phyloP scores from a whole-genome alignment of 2,797 vertebrate genomes.

The Hyperoplus lanceolatus region DNA sequence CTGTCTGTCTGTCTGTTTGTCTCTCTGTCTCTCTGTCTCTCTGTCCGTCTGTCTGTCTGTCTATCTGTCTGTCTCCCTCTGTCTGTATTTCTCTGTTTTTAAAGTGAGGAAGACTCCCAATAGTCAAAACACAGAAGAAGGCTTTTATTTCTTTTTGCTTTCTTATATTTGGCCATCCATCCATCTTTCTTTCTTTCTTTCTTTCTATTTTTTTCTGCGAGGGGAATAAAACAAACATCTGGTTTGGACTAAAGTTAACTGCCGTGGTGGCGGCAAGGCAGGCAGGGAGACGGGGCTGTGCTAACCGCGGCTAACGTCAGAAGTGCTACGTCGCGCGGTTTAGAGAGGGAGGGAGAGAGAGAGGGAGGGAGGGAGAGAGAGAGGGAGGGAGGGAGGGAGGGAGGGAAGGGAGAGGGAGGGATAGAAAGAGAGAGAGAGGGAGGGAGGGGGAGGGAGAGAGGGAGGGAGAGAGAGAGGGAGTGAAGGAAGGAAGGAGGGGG shows the following conservation, averaged over 20 bases:
- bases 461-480: slow-evolving; percentile 39
- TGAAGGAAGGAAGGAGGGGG: no score
- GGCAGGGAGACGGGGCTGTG: slow-evolving; percentile 79
- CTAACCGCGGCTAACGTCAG: slow-evolving; percentile 83
- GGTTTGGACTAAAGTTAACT: slow-evolving; percentile 88
- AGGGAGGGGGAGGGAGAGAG: no score
- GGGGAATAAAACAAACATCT: slow-evolving; percentile 87
- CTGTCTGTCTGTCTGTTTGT: no score
- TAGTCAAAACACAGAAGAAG: slow-evolving; percentile 25
- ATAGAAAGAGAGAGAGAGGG: no score
- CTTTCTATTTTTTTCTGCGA: slow-evolving; percentile 52
- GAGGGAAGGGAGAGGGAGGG: no score
- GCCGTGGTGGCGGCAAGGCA: slow-evolving; percentile 84
- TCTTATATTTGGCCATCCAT: slow-evolving; percentile 63
- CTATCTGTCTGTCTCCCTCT: no score
- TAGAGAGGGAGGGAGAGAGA: slow-evolving; percentile 66
- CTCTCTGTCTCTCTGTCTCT: no score
- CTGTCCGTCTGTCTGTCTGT: no score
- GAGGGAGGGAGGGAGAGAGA: neutral
- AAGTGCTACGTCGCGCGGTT: slow-evolving; percentile 87
- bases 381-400: no score
- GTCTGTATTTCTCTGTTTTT: no score
- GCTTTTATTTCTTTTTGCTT: slow-evolving; percentile 45
- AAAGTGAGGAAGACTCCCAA: slow-evolving; percentile 63
- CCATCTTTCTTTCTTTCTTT: neutral